These are phyloP conservation scores for Doryteuthis pealeii DNA, from an alignment of 1,140 invertebrate species.

Conservation along the genomic window DNA sequence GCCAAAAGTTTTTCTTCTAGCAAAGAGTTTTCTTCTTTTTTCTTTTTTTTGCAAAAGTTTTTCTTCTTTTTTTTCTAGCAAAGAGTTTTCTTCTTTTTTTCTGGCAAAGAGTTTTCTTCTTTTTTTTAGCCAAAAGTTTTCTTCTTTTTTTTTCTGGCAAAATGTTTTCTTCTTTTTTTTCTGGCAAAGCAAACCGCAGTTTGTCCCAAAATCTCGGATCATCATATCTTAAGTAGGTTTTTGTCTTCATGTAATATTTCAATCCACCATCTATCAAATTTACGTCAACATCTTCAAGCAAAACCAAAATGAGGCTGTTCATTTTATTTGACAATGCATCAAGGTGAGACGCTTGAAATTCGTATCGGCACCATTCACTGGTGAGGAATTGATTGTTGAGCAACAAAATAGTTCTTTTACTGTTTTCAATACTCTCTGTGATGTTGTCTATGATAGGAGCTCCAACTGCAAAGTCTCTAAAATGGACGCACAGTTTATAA, in stretches of 20 bases:
- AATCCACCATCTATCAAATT: slow-evolving; percentile 30
- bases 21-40: too few species aligned
- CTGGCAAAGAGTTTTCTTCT: too few species aligned
- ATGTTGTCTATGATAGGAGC: slow-evolving; percentile 41
- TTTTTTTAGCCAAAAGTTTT: too few species aligned
- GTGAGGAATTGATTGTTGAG: slow-evolving; percentile 31
- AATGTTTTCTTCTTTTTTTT: slow-evolving; percentile 15
- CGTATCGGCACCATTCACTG: slow-evolving; percentile 45
- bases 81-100: too few species aligned
- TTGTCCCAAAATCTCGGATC: slow-evolving; percentile 90
- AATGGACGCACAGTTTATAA: slow-evolving; percentile 44
- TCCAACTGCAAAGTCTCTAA: slow-evolving; percentile 41
- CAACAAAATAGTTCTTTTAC: slow-evolving; percentile 40
- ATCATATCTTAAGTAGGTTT: slow-evolving; percentile 68
- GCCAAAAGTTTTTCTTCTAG: too few species aligned
- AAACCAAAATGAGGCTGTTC: slow-evolving; percentile 30
- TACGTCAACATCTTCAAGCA: slow-evolving; percentile 28
- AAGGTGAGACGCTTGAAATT: slow-evolving; percentile 41
- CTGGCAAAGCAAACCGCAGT: slow-evolving; percentile 81
- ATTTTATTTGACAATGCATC: slow-evolving; percentile 27
- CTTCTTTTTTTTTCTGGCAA: too few species aligned
- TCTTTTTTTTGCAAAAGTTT: too few species aligned
- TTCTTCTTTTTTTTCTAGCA: too few species aligned
- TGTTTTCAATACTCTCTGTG: slow-evolving; percentile 32
- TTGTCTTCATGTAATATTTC: slow-evolving; percentile 39